A percentile compares a stretch with the other conserved stretches of the same genome.
phyloP scores from a whole-genome alignment of 2,888 invertebrate genomes.

The Stomorhina lunata region DNA sequence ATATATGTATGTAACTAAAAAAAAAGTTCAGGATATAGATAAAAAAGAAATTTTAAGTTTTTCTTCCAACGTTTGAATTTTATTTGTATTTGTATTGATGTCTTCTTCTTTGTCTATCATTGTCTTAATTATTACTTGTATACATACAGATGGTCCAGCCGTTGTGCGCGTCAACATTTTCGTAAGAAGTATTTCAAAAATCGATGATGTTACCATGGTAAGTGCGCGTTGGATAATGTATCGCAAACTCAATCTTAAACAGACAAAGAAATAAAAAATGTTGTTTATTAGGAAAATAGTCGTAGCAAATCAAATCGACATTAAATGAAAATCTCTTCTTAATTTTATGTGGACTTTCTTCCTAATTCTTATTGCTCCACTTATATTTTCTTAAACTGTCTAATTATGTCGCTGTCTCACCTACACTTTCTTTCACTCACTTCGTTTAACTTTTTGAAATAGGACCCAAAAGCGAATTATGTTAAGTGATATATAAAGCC shows the following conservation, averaged over 20 bases:
- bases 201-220: constrained; percentile 99
- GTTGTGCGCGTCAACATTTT: constrained; percentile 98
- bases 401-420: too few species aligned
- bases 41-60: constrained; percentile 5
- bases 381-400: too few species aligned
- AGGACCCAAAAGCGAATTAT: too few species aligned
- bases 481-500: too few species aligned
- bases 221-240: constrained; percentile 82
- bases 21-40: not conserved
- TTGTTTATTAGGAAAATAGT: constrained; percentile 35
- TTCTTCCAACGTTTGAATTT: constrained; percentile 10
- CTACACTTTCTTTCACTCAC: too few species aligned
- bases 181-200: constrained; percentile 99
- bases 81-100: constrained; percentile 43
- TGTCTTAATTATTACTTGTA: constrained; percentile 65
- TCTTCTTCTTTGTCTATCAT: constrained; percentile 58
- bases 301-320: constrained; percentile 50
- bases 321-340: constrained; percentile 15
- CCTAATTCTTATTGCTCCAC: too few species aligned
- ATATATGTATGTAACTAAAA: not conserved
- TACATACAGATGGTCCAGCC: constrained; percentile 91
- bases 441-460: too few species aligned
- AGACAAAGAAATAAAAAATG: constrained; percentile 62
- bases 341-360: not conserved
- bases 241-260: constrained; percentile 66